Evolutionary conservation across 2,113 vertebrate genomes (phyloP).

Genomic region (Myxocyprinus asiaticus): DNA sequence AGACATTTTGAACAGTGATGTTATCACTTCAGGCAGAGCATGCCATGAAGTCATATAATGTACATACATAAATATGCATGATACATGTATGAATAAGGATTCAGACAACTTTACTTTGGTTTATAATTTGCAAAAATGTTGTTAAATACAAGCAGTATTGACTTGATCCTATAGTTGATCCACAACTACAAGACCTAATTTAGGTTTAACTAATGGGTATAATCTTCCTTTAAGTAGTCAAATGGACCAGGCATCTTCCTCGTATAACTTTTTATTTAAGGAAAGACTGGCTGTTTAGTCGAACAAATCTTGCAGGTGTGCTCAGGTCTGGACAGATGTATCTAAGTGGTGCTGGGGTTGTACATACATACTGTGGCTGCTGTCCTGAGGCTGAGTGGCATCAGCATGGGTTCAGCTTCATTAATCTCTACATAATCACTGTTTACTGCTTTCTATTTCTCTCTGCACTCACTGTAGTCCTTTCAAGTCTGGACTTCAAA

Average conservation of each 20-base stretch:
- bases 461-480: slow-evolving; percentile 66
- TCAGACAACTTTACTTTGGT: no score
- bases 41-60: no score
- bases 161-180: no score
- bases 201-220: no score
- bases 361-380: background rate
- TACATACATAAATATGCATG: no score
- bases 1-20: background rate
- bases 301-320: slow-evolving; percentile 31
- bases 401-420: slow-evolving; percentile 53
- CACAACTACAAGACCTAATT: no score
- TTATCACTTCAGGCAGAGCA: background rate
- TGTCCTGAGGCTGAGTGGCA: background rate
- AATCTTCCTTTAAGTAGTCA: background rate
- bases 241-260: background rate
- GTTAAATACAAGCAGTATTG: no score
- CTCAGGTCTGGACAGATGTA: slow-evolving; percentile 28
- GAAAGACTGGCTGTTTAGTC: background rate
- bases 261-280: background rate
- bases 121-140: no score
- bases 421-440: slow-evolving; percentile 77
- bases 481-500: slow-evolving; percentile 77
- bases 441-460: slow-evolving; percentile 65
- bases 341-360: slow-evolving; percentile 19
- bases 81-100: no score